Evolutionary conservation across 2,113 vertebrate species (phyloP).

Genomic region (Cranoglanis bouderius): DNA sequence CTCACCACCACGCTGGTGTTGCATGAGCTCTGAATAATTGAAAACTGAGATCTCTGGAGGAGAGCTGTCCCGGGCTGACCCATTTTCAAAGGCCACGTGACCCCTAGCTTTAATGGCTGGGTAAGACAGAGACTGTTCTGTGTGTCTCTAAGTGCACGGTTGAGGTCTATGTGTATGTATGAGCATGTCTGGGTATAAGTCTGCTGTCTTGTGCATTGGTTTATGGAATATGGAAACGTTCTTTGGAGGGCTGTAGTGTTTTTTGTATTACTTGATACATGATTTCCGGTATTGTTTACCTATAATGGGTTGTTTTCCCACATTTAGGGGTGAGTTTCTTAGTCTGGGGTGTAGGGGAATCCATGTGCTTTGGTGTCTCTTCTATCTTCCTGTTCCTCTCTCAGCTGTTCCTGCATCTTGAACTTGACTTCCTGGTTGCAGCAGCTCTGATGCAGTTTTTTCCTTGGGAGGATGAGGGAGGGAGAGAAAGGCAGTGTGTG

Average conservation of each 20-base stretch:
- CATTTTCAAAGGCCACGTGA: slow-evolving; percentile 52
- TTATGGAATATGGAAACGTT: background rate
- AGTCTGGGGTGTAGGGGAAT: background rate
- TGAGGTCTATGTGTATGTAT: slow-evolving; percentile 35
- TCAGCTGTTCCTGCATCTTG: background rate
- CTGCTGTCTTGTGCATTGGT: background rate
- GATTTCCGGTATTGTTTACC: background rate
- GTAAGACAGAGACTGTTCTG: slow-evolving; percentile 45
- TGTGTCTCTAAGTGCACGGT: slow-evolving; percentile 20
- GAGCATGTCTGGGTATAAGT: slow-evolving; percentile 1
- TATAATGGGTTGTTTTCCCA: background rate
- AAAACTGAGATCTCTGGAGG: slow-evolving; percentile 43
- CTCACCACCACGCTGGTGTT: background rate
- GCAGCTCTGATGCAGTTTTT: background rate
- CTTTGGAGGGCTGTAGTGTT: background rate
- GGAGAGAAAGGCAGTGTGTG: slow-evolving; percentile 26
- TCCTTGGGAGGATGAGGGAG: slow-evolving; percentile 7
- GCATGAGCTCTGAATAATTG: slow-evolving; percentile 48
- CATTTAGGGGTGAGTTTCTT: background rate
- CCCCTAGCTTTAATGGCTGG: slow-evolving; percentile 32
- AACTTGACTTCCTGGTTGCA: background rate
- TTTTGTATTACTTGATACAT: background rate
- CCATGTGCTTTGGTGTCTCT: background rate
- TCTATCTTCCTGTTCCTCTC: background rate
- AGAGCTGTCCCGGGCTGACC: slow-evolving; percentile 51